Evolutionary conservation across 2,888 invertebrate genomes (phyloP).

Genomic region (Nesidiocoris tenuis): DNA sequence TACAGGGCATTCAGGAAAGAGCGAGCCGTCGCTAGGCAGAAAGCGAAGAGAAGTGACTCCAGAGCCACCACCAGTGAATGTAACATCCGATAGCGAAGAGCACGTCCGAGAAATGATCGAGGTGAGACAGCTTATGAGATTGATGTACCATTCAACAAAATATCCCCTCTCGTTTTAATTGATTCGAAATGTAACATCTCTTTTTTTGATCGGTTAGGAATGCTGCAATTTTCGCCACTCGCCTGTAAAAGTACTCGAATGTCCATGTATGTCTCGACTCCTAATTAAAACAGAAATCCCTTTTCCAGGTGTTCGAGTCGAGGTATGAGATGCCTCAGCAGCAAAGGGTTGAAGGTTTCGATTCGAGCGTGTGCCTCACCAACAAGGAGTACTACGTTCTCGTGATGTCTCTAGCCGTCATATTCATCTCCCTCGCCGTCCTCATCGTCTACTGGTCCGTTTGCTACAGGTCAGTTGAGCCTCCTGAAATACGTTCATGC

Average conservation of each 20-base stretch:
- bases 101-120: slow-evolving; percentile 88
- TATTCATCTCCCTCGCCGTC: slow-evolving; percentile 72
- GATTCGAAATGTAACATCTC: too few species aligned
- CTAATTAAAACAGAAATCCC: slow-evolving; percentile 3
- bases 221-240: too few species aligned
- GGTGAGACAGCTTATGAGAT: too few species aligned
- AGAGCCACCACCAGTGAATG: slow-evolving; percentile 42
- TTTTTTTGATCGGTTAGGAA: too few species aligned
- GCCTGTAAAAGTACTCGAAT: too few species aligned
- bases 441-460: slow-evolving; percentile 72
- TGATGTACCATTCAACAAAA: too few species aligned
- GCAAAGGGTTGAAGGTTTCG: slow-evolving; percentile 60
- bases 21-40: slow-evolving; percentile 79
- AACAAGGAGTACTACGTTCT: slow-evolving; percentile 81
- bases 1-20: slow-evolving; percentile 73
- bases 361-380: slow-evolving; percentile 70
- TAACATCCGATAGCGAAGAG: slow-evolving; percentile 60
- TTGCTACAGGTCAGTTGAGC: slow-evolving; percentile 66
- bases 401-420: slow-evolving; percentile 73
- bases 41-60: slow-evolving; percentile 61
- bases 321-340: slow-evolving; percentile 56
- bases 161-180: too few species aligned
- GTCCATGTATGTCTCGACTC: too few species aligned
- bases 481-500: too few species aligned
- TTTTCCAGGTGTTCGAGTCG: slow-evolving; percentile 74